Evolutionary conservation across 2,797 vertebrate species (phyloP).

Genomic region (Lacerta agilis): DNA sequence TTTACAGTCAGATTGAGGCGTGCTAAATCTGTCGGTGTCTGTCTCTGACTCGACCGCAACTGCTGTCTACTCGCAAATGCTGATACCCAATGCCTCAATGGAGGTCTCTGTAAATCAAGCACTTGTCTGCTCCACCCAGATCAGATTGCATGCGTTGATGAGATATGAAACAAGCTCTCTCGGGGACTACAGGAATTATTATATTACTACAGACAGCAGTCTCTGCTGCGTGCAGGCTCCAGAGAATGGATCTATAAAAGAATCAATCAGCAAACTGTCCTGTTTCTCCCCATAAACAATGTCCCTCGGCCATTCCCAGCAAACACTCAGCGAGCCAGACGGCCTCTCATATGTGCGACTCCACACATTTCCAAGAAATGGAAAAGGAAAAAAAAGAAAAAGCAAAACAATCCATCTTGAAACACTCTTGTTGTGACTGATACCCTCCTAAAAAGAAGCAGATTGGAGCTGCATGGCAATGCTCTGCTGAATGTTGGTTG

Average conservation of each 20-base stretch:
- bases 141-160: constrained; percentile 71
- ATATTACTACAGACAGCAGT: constrained; percentile 47
- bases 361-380: constrained; percentile 44
- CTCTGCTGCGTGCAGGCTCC: constrained; percentile 60
- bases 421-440: constrained; percentile 36
- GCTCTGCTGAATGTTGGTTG: constrained; percentile 51
- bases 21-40: constrained; percentile 77
- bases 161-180: constrained; percentile 49
- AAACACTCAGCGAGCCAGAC: constrained; percentile 18
- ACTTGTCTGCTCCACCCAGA: constrained; percentile 69
- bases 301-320: not conserved
- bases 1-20: constrained; percentile 62
- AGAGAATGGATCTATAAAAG: constrained; percentile 51
- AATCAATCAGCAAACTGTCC: constrained; percentile 64
- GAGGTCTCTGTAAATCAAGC: constrained; percentile 62
- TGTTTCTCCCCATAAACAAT: constrained; percentile 5
- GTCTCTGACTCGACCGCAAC: constrained; percentile 66
- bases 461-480: constrained; percentile 46
- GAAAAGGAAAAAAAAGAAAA: constrained; percentile 1
- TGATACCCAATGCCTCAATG: constrained; percentile 77
- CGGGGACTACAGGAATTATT: constrained; percentile 35
- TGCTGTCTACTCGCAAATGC: constrained; percentile 72
- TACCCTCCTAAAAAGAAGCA: constrained; percentile 37
- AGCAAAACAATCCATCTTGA: constrained; percentile 6
- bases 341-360: constrained; percentile 18